Percentiles rank a stretch among this genome's conserved stretches.
These are phyloP conservation scores for Phaedon cochleariae DNA, from an alignment of 2,888 invertebrate species.

Conservation along the genomic window DNA sequence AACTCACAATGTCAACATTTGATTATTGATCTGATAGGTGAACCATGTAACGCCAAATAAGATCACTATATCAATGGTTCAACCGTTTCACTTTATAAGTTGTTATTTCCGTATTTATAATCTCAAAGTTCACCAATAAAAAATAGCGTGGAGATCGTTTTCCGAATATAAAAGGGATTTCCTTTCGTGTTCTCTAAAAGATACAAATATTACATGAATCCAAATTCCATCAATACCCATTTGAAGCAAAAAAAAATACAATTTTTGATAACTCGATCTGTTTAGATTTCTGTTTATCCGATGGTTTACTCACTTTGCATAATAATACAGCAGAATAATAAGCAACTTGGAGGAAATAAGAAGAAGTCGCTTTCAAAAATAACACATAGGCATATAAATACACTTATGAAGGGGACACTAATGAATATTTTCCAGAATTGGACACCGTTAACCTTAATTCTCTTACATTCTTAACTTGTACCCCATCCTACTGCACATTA, in stretches of 20 bases:
- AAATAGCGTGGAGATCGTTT: too few relatives aligned
- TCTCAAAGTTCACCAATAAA: too few relatives aligned
- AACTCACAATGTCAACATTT: too few relatives aligned
- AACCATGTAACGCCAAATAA: too few relatives aligned
- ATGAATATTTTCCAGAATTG: slow-evolving; percentile 33
- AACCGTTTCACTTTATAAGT: too few relatives aligned
- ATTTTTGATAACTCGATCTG: slow-evolving; percentile 6
- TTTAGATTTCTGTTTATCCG: slow-evolving; percentile 14
- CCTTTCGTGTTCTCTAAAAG: too few relatives aligned
- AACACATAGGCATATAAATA: slow-evolving; percentile 25
- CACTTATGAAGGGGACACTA: slow-evolving; percentile 27
- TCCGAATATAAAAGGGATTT: too few relatives aligned
- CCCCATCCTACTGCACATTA: slow-evolving; percentile 44
- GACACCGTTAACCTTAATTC: slow-evolving; percentile 16
- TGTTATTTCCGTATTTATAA: too few relatives aligned
- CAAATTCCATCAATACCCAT: too few relatives aligned
- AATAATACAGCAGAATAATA: slow-evolving; percentile 11
- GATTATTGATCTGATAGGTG: too few relatives aligned
- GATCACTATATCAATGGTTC: too few relatives aligned
- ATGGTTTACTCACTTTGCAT: slow-evolving; percentile 9
- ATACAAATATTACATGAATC: too few relatives aligned
- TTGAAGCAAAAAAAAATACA: neutral
- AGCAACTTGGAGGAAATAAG: slow-evolving; percentile 8
- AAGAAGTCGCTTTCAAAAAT: slow-evolving; percentile 12
- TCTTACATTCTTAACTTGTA: slow-evolving; percentile 7